A percentile compares a stretch with the other conserved stretches of the same genome.
phyloP scores from a whole-genome alignment of 1,140 invertebrate species.

The Drosophila kohkoa region DNA sequence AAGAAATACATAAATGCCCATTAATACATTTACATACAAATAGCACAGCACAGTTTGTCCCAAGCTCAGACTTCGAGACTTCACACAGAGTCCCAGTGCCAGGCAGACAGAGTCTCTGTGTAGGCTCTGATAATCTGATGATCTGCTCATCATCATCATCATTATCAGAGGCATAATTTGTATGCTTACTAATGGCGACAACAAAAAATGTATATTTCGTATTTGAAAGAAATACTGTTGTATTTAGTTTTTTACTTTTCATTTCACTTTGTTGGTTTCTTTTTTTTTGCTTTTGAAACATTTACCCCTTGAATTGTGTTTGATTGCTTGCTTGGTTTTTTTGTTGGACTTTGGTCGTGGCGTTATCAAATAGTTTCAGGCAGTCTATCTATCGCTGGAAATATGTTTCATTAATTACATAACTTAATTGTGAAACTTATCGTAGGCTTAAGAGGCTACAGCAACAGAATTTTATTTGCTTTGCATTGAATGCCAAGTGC shows the following conservation, averaged over 20 bases:
- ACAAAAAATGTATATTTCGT: constrained; percentile 7
- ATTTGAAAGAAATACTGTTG: not conserved
- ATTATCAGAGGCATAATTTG: constrained; percentile 30
- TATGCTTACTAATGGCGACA: constrained; percentile 24
- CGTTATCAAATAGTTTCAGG: constrained; percentile 7
- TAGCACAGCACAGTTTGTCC: constrained; percentile 35
- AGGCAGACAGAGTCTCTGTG: not conserved
- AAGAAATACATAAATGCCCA: constrained; percentile 76
- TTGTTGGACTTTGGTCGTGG: constrained; percentile 2
- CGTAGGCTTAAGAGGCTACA: not conserved
- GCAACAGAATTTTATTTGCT: constrained; percentile 12
- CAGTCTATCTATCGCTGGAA: not conserved
- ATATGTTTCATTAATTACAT: constrained; percentile 5
- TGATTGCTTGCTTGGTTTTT: constrained; percentile 5
- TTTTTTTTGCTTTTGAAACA: constrained; percentile 3
- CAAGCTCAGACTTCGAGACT: constrained; percentile 15
- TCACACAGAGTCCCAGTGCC: not conserved
- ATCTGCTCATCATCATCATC: constrained; percentile 24
- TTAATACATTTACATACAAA: constrained; percentile 79
- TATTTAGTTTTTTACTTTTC: not conserved
- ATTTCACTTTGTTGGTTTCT: not conserved
- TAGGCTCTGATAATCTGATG: constrained; percentile 31
- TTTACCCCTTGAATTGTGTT: constrained; percentile 11
- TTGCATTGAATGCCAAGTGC: constrained; percentile 57
- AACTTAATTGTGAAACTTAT: constrained; percentile 7